Conservation (phyloP, 2,113 vertebrate species). For the Anolis carolinensis region DNA sequence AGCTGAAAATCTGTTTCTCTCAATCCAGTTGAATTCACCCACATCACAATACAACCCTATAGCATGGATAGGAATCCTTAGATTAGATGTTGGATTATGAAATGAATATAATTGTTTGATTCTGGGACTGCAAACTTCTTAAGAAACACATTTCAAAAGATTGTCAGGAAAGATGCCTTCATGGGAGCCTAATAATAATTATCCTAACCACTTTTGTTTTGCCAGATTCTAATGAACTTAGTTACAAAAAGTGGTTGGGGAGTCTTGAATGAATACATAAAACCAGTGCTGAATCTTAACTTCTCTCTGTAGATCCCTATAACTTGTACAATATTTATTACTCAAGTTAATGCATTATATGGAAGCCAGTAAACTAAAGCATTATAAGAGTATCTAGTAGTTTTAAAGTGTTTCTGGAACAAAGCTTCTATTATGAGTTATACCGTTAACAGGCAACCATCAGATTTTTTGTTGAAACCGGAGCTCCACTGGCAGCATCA, state of each 20-base stretch:
- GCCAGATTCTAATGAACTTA: background rate
- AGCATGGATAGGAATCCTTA: too few species aligned
- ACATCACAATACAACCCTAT: too few species aligned
- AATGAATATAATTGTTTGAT: too few species aligned
- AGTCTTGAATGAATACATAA: background rate
- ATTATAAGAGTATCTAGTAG: conserved; percentile 27
- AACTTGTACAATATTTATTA: conserved; percentile 54
- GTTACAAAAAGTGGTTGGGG: conserved; percentile 20
- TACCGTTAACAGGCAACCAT: conserved; percentile 69
- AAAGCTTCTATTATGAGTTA: conserved; percentile 75
- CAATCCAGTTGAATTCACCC: too few species aligned
- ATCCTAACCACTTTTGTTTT: background rate
- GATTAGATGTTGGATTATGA: too few species aligned
- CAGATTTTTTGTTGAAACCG: conserved; percentile 71
- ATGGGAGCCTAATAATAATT: too few species aligned
- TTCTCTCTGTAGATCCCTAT: conserved; percentile 25
- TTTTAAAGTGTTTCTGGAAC: conserved; percentile 68
- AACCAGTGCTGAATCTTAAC: background rate
- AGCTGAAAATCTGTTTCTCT: too few species aligned
- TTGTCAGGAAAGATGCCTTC: too few species aligned
- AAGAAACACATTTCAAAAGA: too few species aligned
- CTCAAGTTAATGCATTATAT: conserved; percentile 60
- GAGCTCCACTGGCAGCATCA: conserved; percentile 69
- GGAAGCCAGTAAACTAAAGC: conserved; percentile 58
- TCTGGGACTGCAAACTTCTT: too few species aligned